phyloP scores from a whole-genome alignment of 2,113 vertebrate species.

The Nothobranchius furzeri region DNA sequence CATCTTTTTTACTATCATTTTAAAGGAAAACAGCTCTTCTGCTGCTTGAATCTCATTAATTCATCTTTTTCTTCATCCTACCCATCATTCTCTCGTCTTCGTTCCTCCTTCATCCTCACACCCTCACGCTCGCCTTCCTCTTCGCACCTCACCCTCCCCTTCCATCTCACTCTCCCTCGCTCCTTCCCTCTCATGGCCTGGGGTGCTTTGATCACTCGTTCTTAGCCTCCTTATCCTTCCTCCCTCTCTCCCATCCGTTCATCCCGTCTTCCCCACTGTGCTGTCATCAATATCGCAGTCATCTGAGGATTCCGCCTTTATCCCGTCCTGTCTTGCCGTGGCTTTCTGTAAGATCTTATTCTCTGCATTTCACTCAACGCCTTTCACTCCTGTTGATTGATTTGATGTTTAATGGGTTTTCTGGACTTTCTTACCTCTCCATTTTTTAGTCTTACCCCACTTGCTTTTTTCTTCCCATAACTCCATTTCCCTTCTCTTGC shows the following conservation, averaged over 20 bases:
- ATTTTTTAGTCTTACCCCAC: conserved; percentile 20
- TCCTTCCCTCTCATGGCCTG: conserved; percentile 47
- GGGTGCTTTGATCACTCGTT: conserved; percentile 69
- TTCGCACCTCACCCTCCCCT: not conserved
- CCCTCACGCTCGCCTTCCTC: not conserved
- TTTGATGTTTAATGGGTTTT: conserved; percentile 72
- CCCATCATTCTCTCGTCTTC: conserved; percentile 8
- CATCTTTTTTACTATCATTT: conserved; percentile 33
- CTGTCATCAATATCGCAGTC: conserved; percentile 75
- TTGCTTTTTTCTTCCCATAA: conserved; percentile 60
- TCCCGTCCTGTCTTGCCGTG: conserved; percentile 56
- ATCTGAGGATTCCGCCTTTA: conserved; percentile 70
- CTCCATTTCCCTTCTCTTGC: conserved; percentile 53
- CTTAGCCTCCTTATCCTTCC: conserved; percentile 60
- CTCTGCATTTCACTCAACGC: conserved; percentile 41
- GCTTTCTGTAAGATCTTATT: conserved; percentile 63
- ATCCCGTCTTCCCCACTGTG: conserved; percentile 63
- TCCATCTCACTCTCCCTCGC: conserved; percentile 13
- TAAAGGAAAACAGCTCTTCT: conserved; percentile 23
- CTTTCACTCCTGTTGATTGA: conserved; percentile 61
- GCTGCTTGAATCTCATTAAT: conserved; percentile 2
- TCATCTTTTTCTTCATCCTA: not conserved
- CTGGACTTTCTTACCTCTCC: conserved; percentile 48
- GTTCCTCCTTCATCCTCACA: conserved; percentile 25
- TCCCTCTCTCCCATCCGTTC: conserved; percentile 53